These are phyloP conservation scores for Portevinia maculata DNA, from an alignment of 2,888 invertebrate genomes.

Conservation along the genomic window DNA sequence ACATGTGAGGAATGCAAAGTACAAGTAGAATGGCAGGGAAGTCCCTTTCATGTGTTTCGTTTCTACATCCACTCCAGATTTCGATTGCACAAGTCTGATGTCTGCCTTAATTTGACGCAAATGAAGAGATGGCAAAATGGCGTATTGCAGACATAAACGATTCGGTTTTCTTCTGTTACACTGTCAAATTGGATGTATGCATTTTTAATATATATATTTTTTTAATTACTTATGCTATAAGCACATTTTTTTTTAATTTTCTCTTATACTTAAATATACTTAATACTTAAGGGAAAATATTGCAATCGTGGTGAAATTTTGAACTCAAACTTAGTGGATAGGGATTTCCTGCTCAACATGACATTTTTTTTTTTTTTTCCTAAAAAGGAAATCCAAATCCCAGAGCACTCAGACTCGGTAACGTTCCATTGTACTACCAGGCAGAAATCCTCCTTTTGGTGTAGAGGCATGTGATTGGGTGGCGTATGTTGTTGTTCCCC, in stretches of 20 bases:
- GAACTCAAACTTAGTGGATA: too few relatives aligned
- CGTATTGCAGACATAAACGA: constrained; percentile 18
- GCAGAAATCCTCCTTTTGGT: too few relatives aligned
- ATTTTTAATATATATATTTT: constrained; percentile 14
- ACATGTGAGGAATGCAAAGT: not conserved
- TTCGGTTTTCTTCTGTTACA: not conserved
- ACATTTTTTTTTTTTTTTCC: too few relatives aligned
- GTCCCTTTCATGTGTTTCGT: constrained; percentile 44
- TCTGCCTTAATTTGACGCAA: constrained; percentile 37
- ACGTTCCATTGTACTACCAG: too few relatives aligned
- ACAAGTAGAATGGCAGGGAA: constrained; percentile 15
- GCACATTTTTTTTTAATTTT: not conserved
- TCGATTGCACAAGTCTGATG: constrained; percentile 42
- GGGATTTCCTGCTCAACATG: too few relatives aligned
- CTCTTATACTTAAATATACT: too few relatives aligned
- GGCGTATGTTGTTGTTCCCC: too few relatives aligned
- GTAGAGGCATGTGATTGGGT: too few relatives aligned
- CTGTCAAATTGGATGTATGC: constrained; percentile 21
- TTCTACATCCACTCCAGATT: constrained; percentile 28
- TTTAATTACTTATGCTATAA: constrained; percentile 41
- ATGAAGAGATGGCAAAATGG: constrained; percentile 51
- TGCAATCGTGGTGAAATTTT: too few relatives aligned
- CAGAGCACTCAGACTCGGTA: too few relatives aligned
- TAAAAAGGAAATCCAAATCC: too few relatives aligned
- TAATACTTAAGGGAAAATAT: too few relatives aligned